Evolutionary conservation across 2,888 invertebrate genomes (phyloP).

Genomic region (Lithosia quadra): DNA sequence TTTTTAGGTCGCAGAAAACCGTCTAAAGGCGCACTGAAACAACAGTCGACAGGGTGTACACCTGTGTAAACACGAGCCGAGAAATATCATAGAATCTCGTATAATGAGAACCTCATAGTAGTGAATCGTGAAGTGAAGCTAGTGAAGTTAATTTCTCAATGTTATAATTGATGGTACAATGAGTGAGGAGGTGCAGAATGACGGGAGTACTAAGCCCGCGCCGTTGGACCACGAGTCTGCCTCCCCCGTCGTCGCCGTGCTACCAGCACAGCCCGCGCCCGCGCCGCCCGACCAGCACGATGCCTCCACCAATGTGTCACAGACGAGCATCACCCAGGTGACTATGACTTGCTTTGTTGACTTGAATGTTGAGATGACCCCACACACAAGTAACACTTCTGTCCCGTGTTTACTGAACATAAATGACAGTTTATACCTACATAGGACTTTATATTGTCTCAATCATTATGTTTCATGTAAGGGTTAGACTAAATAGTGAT

Average conservation of each 20-base stretch:
- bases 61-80: conserved; percentile 60
- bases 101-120: conserved; percentile 73
- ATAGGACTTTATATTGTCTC: not conserved
- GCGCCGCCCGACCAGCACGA: conserved; percentile 52
- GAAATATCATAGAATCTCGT: conserved; percentile 49
- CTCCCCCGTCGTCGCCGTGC: conserved; percentile 37
- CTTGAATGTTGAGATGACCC: not conserved
- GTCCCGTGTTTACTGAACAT: not conserved
- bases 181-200: conserved; percentile 81
- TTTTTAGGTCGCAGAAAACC: conserved; percentile 53
- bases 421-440: conserved; percentile 1
- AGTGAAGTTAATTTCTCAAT: conserved; percentile 57
- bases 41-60: conserved; percentile 45
- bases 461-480: not conserved
- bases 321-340: conserved; percentile 68
- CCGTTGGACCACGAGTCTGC: conserved; percentile 53
- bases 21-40: conserved; percentile 31
- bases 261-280: conserved; percentile 35
- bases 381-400: not conserved
- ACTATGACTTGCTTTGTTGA: conserved; percentile 2
- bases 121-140: conserved; percentile 48
- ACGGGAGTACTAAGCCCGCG: conserved; percentile 69
- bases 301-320: conserved; percentile 68
- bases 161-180: conserved; percentile 74
- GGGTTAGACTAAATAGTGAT: no score